Base-by-base conservation (phyloP, 2,113 vertebrate species). In the Physeter macrocephalus region DNA sequence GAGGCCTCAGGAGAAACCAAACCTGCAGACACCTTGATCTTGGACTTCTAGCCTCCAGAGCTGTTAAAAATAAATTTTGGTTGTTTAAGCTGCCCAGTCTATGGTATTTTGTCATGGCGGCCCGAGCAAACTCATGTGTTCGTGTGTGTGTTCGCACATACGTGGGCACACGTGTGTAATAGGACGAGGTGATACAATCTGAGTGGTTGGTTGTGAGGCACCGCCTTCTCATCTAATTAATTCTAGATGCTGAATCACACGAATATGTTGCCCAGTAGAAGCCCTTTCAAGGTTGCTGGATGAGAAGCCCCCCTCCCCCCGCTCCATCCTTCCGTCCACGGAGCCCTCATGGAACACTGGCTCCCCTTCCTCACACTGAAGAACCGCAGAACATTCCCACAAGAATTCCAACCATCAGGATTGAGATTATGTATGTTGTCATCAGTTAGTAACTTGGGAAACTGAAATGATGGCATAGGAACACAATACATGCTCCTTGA, bases 281-380 rank as follows among this genome's bases (percentile, higher is more conserved):
- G n/a, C 12, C 41, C 49, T 64, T 4, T 75, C 74, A 1, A 20
- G 20, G 6, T 2, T 6, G 5, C 2, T 2, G 23, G 3, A 0
- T 34, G 41, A 81, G 87, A 74, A 20, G 25, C 4, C n/a, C 57
- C 6, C 5, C 20, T 29, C 13, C 3, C 17, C 25, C 17, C 0
- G 8, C 43, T 18, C 62, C 18, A 1, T n/a, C 39, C 29, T 9
- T 39, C 29, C 4, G 3, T 31, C 52, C 4, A 15, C 2, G 59
- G 46, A 54, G 1, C 15, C 3, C 13, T 21, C 0, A 0, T 3
- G 18, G 34, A 25, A 29, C 17, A 0, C 6, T 2, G 20, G 18
- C 54, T 9, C 36, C 12, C 21, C 41, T n/a, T 34, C 54, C 77
- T 15, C 2, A 2, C 8, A 18, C 62, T 6, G 34, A 59, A 46